Evolutionary conservation across 2,113 vertebrate species (phyloP).

Genomic region (Equus przewalskii): DNA sequence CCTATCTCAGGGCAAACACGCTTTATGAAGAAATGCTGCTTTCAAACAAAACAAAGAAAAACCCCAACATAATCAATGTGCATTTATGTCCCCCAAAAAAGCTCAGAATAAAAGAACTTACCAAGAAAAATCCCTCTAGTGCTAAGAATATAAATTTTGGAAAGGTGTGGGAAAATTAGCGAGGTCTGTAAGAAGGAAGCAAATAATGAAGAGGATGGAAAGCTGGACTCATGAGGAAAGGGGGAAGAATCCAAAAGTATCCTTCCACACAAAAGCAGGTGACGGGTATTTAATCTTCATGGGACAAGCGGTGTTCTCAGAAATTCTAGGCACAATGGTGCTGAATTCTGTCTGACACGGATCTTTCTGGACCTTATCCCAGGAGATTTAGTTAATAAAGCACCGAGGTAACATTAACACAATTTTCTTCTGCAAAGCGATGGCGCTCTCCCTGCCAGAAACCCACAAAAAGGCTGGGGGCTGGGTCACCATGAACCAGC

Average conservation of each 20-base stretch:
- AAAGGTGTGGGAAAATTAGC: not conserved
- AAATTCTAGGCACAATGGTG: not conserved
- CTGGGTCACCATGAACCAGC: not conserved
- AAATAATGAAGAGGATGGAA: not conserved
- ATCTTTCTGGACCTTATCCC: not conserved
- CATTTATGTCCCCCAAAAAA: not conserved
- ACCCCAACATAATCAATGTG: not conserved
- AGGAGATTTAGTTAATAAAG: not conserved
- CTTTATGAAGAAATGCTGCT: not conserved
- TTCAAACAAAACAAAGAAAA: not conserved
- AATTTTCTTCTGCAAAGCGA: not conserved
- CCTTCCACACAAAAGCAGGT: not conserved
- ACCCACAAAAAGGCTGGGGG: not conserved
- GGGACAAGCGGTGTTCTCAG: fast-evolving
- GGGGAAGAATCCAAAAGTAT: not conserved
- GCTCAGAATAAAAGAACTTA: not conserved
- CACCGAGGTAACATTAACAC: not conserved
- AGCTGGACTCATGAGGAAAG: not conserved
- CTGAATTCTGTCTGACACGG: not conserved
- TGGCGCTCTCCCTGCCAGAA: not conserved
- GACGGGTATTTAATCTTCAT: fast-evolving
- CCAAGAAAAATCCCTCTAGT: not conserved
- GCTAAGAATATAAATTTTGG: not conserved
- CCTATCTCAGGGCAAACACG: not conserved
- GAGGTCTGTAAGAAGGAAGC: not conserved